Base-by-base conservation (phyloP, 2,888 invertebrate genomes). In the Morpho achilles region DNA sequence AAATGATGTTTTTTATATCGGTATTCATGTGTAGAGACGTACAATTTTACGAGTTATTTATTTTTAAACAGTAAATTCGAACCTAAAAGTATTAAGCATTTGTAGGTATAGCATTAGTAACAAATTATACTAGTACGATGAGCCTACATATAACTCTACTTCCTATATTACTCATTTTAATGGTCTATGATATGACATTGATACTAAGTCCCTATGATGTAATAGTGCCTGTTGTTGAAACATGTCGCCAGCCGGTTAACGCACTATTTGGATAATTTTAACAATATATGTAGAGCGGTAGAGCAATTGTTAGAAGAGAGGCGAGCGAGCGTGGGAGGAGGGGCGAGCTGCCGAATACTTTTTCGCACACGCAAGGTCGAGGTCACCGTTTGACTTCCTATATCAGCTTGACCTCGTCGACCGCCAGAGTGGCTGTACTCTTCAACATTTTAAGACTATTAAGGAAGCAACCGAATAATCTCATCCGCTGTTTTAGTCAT, bases 331-430 rank as follows among this genome's bases (percentile, higher is more conserved):
- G 70, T 67, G 64, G 67, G 68, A 55, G 67, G 64, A 60, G 66
- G 64, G 68, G 58, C 69, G 62, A 59, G 77, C 66, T 71, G 77
- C 76, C 80, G 79, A 87, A 86, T 84, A 82, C 81, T 88, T 84
- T 85, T 88, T 87, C 83, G 84, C 86, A 81, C 73, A 75, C 67
- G 75, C 85, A 89, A 88, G 88, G 87, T 87, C 86, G 84, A 87
- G 89, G 88, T 79, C 80, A 73, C 77, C 78, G 77, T 75, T 88
- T 85, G 83, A 88, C 87, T 90, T 90, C 89, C 89, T 88, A 86
- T 85, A 84, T 80, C 81, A 79, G 73, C 77, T 76, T 73, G 77
- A 67, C 72, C 71, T 74, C 67, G 67, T 68, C 54, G 53, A 40
- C 59, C 52, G 69, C 67, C 69, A 68, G 53, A 55, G 56, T 58